Evolutionary conservation across 2,888 invertebrate genomes (phyloP), one percentile per base, ranked within the genome.

Genomic region (Lasioglossum leucozonium): DNA sequence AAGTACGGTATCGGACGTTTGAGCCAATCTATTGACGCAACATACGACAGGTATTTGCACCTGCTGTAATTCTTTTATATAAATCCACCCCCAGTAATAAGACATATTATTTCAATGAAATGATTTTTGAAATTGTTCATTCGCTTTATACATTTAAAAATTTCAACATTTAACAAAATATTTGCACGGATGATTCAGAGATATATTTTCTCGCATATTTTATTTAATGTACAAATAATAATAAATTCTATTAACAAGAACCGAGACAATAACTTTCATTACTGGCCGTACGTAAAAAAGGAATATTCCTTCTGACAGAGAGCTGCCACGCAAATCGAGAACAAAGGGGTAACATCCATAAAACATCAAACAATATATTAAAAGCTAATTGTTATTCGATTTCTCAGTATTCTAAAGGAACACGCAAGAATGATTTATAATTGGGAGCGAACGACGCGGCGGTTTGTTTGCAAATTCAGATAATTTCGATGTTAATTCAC

Each of bases 1-100:
- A 81, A 82, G 76, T 82, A 72, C 30, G 72, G 75, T 85, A 84
- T 89, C 73, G 85, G 80, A 79, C 72, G 76, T 80, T 84, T 79
- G 72, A 72, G 78, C 55, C 74, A 62, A 83, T 72, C 8, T 80
- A 81, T 85, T 51, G 77, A 72, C 65, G 40, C 77, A 77, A 62
- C 58, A 26, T 69, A 62, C 34, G 34, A 69, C 71, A 83, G 67
- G 72, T 76, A 51, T 75, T 81, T 34, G 34, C 58, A 71, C 47
- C 34, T 81, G 47, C 62, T 30, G 22, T 22, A 74, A 51, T n/a
- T 72, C 44, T 69, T 69, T 40, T 55, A 51, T 40, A 62, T 30
- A 62, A 22, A 67, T n/a, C 30, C n/a, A 6, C 1, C 22, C 37
- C 18, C 26, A 34, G 22, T 22, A 44, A 72, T 30, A n/a, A 30